Conservation (phyloP, 1,140 invertebrate species). For the Drosophila tropicalis region DNA sequence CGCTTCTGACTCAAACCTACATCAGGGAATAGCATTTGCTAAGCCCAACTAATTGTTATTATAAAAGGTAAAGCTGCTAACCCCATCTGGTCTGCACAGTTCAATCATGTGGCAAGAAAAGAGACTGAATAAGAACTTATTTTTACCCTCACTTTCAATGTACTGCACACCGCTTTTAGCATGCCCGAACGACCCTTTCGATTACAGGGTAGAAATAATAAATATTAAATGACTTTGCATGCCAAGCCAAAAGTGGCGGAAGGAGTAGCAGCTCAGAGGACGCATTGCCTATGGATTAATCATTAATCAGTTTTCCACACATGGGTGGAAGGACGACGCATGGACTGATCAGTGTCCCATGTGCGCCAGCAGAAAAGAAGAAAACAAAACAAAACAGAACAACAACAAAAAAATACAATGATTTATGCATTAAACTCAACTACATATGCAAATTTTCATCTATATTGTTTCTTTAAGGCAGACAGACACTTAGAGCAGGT, state of each 20-base stretch:
- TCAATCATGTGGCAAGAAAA: neutral
- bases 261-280: conserved; percentile 9
- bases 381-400: no score
- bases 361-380: neutral
- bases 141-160: neutral
- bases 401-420: neutral
- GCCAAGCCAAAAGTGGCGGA: neutral
- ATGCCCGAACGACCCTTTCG: neutral
- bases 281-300: conserved; percentile 62
- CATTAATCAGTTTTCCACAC: conserved; percentile 56
- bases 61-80: conserved; percentile 1
- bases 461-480: neutral
- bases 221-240: conserved; percentile 7
- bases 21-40: neutral
- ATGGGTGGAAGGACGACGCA: conserved; percentile 7
- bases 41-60: conserved; percentile 3
- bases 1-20: no score
- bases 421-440: neutral
- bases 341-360: neutral
- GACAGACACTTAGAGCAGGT: neutral
- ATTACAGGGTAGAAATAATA: conserved; percentile 3
- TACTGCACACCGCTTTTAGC: neutral
- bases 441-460: conserved; percentile 6
- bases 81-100: neutral
- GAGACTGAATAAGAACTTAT: neutral